Conservation (phyloP, 2,888 invertebrate genomes). For the Tinea pellionella region DNA sequence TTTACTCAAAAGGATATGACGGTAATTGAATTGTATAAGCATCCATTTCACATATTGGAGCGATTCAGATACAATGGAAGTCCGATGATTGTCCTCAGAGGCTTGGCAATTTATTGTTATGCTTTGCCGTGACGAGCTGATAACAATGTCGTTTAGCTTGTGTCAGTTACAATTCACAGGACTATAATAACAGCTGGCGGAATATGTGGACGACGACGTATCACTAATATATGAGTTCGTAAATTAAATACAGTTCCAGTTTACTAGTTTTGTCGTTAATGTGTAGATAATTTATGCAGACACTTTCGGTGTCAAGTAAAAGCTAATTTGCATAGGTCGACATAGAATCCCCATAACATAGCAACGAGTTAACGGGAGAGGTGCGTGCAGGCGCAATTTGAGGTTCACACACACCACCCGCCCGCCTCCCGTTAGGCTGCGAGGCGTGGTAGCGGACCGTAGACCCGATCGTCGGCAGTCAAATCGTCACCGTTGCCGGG, state of each 20-base stretch:
- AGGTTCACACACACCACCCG: slow-evolving; percentile 24
- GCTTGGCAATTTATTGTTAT: slow-evolving; percentile 40
- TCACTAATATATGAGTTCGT: background rate
- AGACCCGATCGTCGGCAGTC: slow-evolving; percentile 39
- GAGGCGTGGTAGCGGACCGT: slow-evolving; percentile 40
- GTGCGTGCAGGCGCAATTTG: slow-evolving; percentile 41
- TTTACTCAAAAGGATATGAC: background rate
- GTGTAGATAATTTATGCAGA: background rate
- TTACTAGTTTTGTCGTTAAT: background rate
- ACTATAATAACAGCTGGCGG: slow-evolving; percentile 26
- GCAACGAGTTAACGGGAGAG: slow-evolving; percentile 68
- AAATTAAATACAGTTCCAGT: background rate
- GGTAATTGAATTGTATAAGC: background rate
- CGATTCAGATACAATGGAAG: slow-evolving; percentile 9
- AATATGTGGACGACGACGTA: slow-evolving; percentile 24
- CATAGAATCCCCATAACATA: slow-evolving; percentile 55
- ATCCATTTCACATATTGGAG: slow-evolving; percentile 1
- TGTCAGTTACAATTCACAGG: slow-evolving; percentile 40
- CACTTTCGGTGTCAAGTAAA: background rate
- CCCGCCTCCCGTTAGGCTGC: slow-evolving; percentile 47
- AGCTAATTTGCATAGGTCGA: slow-evolving; percentile 8
- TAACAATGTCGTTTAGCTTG: slow-evolving; percentile 38
- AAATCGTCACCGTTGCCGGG: slow-evolving; percentile 54
- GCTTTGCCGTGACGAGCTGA: slow-evolving; percentile 35
- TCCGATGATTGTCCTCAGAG: slow-evolving; percentile 37